Evolutionary conservation across 2,113 vertebrate genomes (phyloP), one percentile per base, ranked within the genome.

Genomic region (Arenaria interpres): DNA sequence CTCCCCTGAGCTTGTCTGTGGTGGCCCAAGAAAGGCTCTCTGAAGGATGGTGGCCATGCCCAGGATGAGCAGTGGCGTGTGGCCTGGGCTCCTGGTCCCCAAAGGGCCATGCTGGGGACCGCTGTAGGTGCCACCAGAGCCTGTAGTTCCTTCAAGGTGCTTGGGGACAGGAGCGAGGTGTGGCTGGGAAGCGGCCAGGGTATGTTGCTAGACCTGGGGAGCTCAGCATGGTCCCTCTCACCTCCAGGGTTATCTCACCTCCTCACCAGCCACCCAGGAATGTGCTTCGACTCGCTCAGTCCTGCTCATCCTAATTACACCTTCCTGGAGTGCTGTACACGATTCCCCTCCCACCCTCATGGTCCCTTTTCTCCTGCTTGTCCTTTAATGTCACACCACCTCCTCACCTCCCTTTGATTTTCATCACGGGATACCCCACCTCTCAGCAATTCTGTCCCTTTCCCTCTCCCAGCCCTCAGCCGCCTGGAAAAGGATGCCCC

Each of bases 161-260:
- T 1, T 0, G 0, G 54, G 12, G 22, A 60, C 66, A 46, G 54
- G 60, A 66, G 35, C 0, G 0, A 66, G 33, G 43, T 37, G 39
- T 22, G 33, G 50, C 39, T 54, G 64, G 51, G 27, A 28, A 45
- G 45, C 1, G 0, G 66, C 48, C 54, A 35, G 78, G 10, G 57
- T 54, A 19, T 39, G 48, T 33, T 88, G 43, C 35, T 77, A 68
- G 50, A 39, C 56, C 22, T 56, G 51, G 77, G 46, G 35, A 95
- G 43, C 45, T 92, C 64, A n/a, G 10, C 43, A 56, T 24, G 22
- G 82, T 62, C 30, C 20, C 21, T 60, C 30, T 78, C 59, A 57
- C 32, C 39, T 45, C 73, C 51, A 46, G 37, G 71, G 57, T 66
- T 86, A 63, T 57, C 68, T 84, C 53, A 45, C 20, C 48, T 74